Evolutionary conservation across 2,113 vertebrate genomes (phyloP).

Genomic region (Rhineura floridana): DNA sequence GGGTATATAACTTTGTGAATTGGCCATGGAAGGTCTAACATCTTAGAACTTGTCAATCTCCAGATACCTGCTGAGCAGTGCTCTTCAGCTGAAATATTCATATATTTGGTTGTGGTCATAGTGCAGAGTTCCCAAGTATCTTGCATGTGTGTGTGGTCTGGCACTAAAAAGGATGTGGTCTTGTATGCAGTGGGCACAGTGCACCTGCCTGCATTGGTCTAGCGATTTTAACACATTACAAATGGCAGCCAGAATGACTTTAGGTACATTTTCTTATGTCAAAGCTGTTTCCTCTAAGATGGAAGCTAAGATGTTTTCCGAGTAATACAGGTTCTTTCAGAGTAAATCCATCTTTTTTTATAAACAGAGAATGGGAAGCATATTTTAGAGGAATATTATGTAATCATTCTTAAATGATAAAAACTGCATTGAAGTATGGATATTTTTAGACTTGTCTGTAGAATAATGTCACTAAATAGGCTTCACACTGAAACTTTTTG

Average conservation of each 20-base stretch:
- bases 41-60: neutral
- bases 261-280: neutral
- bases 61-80: neutral
- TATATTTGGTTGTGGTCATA: neutral
- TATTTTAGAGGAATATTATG: neutral
- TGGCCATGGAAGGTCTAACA: neutral
- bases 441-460: neutral
- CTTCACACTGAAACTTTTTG: neutral
- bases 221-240: neutral
- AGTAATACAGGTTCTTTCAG: neutral
- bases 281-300: neutral
- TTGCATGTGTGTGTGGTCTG: neutral
- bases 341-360: neutral
- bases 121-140: neutral
- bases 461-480: neutral
- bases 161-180: neutral
- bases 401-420: neutral
- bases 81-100: neutral
- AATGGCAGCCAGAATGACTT: neutral
- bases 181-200: neutral
- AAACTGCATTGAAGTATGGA: neutral
- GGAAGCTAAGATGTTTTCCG: neutral
- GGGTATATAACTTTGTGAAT: too few relatives aligned
- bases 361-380: neutral
- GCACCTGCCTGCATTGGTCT: neutral